Evolutionary conservation across 2,888 invertebrate genomes (phyloP).

Genomic region (Acanthopleura granulata): DNA sequence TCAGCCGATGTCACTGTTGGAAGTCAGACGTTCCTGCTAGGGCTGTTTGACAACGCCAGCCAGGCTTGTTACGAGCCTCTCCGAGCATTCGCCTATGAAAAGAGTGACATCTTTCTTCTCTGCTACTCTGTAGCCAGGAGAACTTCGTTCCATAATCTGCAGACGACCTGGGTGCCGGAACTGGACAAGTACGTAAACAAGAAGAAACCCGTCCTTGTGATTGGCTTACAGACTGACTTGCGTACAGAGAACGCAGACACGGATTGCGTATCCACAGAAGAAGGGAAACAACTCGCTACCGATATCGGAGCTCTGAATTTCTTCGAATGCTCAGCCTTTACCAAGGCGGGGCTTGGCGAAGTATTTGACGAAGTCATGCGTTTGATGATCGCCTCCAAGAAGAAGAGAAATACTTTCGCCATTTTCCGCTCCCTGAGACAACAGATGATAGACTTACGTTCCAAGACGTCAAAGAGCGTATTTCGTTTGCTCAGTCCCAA

Average conservation of each 20-base stretch:
- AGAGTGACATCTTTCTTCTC: conserved; percentile 8
- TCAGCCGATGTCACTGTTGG: conserved; percentile 5
- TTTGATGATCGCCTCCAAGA: not conserved
- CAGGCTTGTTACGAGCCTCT: not conserved
- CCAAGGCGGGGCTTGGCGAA: not conserved
- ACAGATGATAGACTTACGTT: not conserved
- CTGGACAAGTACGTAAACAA: not conserved
- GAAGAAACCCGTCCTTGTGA: not conserved
- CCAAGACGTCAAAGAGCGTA: not conserved
- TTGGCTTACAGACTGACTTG: conserved; percentile 3
- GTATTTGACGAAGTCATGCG: conserved; percentile 3
- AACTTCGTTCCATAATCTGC: not conserved
- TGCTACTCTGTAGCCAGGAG: conserved; percentile 9
- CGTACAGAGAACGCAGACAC: not conserved
- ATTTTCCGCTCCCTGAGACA: not conserved
- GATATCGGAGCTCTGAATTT: not conserved
- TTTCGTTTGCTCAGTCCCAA: not conserved
- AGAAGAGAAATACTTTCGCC: not conserved
- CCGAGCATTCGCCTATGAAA: conserved; percentile 11
- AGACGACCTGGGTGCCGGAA: conserved; percentile 3
- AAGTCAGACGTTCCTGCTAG: not conserved
- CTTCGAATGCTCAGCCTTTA: not conserved
- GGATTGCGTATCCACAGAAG: not conserved
- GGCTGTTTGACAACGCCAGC: conserved; percentile 3
- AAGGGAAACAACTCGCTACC: conserved; percentile 8